Evolutionary conservation across 2,888 invertebrate genomes (phyloP).

Genomic region (Cheilosia vulpina): DNA sequence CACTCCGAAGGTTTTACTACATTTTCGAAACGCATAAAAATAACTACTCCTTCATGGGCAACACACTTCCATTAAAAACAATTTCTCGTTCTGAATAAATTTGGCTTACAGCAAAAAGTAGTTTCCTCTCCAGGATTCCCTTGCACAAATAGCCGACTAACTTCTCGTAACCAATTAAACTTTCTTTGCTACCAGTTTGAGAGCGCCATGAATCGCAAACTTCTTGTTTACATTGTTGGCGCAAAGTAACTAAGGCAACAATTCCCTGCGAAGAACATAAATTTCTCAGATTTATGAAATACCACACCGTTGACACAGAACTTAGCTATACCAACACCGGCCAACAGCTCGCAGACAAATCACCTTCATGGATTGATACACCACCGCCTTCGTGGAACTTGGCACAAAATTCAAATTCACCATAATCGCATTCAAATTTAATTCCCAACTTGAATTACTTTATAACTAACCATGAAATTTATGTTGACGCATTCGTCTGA

Average conservation of each 20-base stretch:
- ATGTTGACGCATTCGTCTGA: constrained; percentile 14
- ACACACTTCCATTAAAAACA: no score
- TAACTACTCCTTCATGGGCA: no score
- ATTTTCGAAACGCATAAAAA: no score
- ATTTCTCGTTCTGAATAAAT: no score
- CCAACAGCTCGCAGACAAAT: not conserved
- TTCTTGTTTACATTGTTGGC: not conserved
- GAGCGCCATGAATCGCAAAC: not conserved
- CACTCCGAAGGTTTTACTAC: no score
- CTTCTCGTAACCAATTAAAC: constrained; percentile 22
- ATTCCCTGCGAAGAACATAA: not conserved
- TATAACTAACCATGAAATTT: constrained; percentile 47
- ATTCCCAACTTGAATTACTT: constrained; percentile 50
- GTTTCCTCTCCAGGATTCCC: no score
- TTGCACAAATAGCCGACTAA: not conserved
- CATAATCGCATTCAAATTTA: constrained; percentile 41
- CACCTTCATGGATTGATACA: not conserved
- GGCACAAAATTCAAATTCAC: constrained; percentile 25
- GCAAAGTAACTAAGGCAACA: not conserved
- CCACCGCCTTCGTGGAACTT: not conserved
- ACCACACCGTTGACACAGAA: not conserved
- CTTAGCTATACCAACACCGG: not conserved
- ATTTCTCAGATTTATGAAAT: constrained; percentile 10
- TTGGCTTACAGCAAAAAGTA: no score
- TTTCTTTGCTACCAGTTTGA: not conserved